Evolutionary conservation across 2,888 invertebrate species (phyloP).

Genomic region (Epicampocera succincta): DNA sequence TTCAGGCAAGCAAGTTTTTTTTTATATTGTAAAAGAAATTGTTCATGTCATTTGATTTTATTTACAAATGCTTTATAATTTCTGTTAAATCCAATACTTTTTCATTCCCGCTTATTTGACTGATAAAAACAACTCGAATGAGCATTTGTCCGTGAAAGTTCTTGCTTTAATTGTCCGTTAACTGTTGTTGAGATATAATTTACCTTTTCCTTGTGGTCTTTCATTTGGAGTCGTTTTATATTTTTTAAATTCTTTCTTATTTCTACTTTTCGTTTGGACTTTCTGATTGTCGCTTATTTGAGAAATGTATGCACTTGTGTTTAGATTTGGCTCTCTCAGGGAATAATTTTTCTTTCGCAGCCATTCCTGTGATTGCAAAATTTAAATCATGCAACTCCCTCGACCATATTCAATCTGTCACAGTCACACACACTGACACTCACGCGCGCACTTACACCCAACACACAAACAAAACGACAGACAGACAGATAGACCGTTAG

Average conservation of each 20-base stretch:
- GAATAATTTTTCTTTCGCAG: conserved; percentile 65
- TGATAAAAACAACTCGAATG: neutral
- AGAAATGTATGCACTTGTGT: conserved; percentile 14
- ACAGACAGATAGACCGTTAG: neutral
- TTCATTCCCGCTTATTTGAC: neutral
- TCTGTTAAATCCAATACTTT: neutral
- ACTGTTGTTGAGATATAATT: conserved; percentile 23
- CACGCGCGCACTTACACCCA: neutral
- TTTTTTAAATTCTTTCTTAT: conserved; percentile 20
- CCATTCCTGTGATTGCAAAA: conserved; percentile 68
- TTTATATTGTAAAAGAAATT: no score
- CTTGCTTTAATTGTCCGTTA: conserved; percentile 22
- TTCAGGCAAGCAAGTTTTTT: no score
- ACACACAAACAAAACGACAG: conserved; percentile 47
- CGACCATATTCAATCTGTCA: conserved; percentile 71
- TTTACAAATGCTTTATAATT: neutral
- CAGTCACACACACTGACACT: conserved; percentile 58
- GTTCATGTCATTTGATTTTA: no score
- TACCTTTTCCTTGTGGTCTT: conserved; percentile 45
- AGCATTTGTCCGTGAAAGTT: conserved; percentile 31
- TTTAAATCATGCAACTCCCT: conserved; percentile 72
- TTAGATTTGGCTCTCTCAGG: conserved; percentile 38
- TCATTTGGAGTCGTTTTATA: neutral
- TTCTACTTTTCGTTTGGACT: conserved; percentile 46
- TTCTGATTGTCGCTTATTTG: conserved; percentile 11